Evolutionary conservation across 2,797 vertebrate species (phyloP), one percentile per base, ranked within the genome.

Genomic region (Chaetodon trifasciatus): DNA sequence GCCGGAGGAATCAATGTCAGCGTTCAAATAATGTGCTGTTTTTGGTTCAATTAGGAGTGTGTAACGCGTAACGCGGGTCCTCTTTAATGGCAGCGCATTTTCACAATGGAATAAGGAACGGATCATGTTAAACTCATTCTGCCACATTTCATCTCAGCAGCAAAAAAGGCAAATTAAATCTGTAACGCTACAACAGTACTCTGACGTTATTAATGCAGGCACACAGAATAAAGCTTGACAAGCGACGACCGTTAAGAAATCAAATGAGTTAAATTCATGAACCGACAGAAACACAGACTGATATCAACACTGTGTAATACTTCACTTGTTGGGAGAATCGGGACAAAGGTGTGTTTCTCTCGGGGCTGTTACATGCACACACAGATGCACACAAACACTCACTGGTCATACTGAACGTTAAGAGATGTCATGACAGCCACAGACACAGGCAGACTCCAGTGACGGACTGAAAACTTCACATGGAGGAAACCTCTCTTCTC

Each of bases 161-260:
- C 53, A 78, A 63, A 44, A 67, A 82, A 76, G 52, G 37, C 42
- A 49, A 82, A 73, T 63, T 10, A 35, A 81, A 79, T 5, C 19
- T 47, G 53, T 37, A 10, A 52, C 55, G 60, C 69, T 52, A 60
- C 60, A 73, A 62, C 66, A 67, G 39, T 55, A 75, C 53, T 79
- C 47, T 55, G 53, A 74, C 47, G 23, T 50, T 46, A 78, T 78
- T 67, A 61, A 76, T n/a, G 76, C 70, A 78, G 74, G 72, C 78
- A 91, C 47, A 57, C 0, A 62, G 85, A 88, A 88, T 80, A 85
- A 87, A 79, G 65, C 64, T 73, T 55, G 63, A 89, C 56, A 73
- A 75, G 56, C 32, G 61, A 86, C 62, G 52, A 68, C 50, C 77
- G 55, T 77, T 81, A 67, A 78, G 79, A 64, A 77, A 63, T 60